phyloP scores from a whole-genome alignment of 2,113 vertebrate genomes.

The Oryzias curvinotus region DNA sequence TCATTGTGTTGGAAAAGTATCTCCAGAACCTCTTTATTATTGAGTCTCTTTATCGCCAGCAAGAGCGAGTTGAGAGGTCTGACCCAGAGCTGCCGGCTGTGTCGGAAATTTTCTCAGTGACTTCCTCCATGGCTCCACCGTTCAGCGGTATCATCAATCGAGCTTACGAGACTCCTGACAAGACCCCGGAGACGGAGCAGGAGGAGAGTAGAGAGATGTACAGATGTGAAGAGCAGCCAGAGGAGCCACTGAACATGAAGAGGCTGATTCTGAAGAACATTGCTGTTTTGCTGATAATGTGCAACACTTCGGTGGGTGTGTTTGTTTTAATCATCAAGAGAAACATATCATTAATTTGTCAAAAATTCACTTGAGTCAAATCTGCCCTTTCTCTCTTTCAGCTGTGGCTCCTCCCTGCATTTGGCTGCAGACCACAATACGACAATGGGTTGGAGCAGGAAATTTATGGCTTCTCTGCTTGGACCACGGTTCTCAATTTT shows the following conservation, averaged over 20 bases:
- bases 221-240: constrained; percentile 27
- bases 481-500: constrained; percentile 95
- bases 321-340: neutral
- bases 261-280: constrained; percentile 88
- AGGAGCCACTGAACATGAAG: constrained; percentile 64
- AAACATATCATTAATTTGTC: no score
- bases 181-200: constrained; percentile 54
- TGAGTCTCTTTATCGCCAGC: constrained; percentile 87
- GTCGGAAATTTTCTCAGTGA: constrained; percentile 82
- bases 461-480: constrained; percentile 90
- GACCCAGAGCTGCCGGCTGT: constrained; percentile 64
- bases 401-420: constrained; percentile 96
- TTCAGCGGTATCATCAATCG: constrained; percentile 80
- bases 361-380: no score
- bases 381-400: constrained; percentile 39
- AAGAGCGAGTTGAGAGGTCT: constrained; percentile 52
- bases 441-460: constrained; percentile 93
- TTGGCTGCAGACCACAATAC: constrained; percentile 94
- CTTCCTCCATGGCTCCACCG: constrained; percentile 64
- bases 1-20: constrained; percentile 90
- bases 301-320: constrained; percentile 79
- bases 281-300: constrained; percentile 87
- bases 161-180: constrained; percentile 50
- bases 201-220: constrained; percentile 57
- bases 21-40: constrained; percentile 95